A percentile compares a stretch with the other conserved stretches of the same genome.
Evolutionary conservation across 2,113 vertebrate species (phyloP).

Genomic region (Puntigrus tetrazona): DNA sequence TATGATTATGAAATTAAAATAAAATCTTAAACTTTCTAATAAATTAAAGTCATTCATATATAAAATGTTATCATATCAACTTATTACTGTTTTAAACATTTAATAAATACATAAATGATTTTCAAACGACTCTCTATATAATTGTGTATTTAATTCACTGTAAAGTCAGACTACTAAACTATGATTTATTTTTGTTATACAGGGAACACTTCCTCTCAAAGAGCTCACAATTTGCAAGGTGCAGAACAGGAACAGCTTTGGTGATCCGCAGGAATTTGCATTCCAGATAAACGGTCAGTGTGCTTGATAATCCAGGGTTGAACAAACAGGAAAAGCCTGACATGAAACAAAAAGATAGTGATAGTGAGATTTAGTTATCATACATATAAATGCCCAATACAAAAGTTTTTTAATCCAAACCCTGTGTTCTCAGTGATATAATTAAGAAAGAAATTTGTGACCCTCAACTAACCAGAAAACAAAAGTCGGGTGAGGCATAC

Average conservation of each 20-base stretch:
- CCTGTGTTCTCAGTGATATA: not conserved
- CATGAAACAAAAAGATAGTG: conserved; percentile 22
- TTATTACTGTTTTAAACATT: not conserved
- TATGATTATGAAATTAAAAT: not conserved
- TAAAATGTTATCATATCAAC: not conserved
- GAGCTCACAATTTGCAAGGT: conserved; percentile 82
- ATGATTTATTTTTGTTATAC: conserved; percentile 36
- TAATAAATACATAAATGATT: not conserved
- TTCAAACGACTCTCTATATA: not conserved
- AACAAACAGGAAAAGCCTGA: not conserved
- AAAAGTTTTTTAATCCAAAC: not conserved
- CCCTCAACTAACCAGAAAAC: not conserved
- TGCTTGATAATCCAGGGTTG: not conserved
- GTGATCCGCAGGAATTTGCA: conserved; percentile 74
- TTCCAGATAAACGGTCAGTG: conserved; percentile 88
- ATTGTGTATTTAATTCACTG: not conserved
- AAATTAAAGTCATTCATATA: not conserved
- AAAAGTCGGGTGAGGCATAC: not conserved
- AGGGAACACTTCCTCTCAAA: conserved; percentile 90
- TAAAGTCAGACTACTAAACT: not conserved
- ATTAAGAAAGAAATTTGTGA: not conserved
- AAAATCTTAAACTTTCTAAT: not conserved
- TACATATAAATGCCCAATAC: not conserved
- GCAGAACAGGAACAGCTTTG: conserved; percentile 70
- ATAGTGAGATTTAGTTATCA: not conserved